Percentiles rank a stretch among this genome's conserved stretches.
Conservation (phyloP, 2,797 vertebrate species). For the Nyctibius grandis region DNA sequence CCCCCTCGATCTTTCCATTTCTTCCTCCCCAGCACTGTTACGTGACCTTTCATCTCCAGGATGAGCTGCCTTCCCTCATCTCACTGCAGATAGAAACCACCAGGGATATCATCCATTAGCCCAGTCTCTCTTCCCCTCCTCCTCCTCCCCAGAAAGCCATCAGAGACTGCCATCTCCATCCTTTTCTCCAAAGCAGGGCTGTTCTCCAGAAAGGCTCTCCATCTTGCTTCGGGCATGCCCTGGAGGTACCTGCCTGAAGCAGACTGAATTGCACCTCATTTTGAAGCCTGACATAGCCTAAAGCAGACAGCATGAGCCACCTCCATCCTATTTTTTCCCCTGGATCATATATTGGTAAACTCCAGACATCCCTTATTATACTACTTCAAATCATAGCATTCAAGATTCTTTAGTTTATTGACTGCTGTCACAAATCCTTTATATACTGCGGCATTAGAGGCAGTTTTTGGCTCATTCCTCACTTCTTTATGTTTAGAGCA, state of each 20-base stretch:
- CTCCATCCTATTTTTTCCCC: background rate
- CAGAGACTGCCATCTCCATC: background rate
- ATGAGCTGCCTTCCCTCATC: background rate
- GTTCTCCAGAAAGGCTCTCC: background rate
- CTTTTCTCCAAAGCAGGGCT: background rate
- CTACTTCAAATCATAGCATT: background rate
- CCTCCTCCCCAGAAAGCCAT: background rate
- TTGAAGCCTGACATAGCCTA: background rate
- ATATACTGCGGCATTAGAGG: background rate
- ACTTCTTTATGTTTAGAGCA: conserved; percentile 41
- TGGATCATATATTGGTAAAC: background rate
- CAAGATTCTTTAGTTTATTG: conserved; percentile 5
- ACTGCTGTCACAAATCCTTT: background rate
- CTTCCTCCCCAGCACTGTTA: background rate
- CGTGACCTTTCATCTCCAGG: background rate
- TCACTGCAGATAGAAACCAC: background rate
- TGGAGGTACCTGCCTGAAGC: background rate
- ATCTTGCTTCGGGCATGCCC: background rate
- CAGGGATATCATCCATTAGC: background rate
- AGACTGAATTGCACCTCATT: background rate
- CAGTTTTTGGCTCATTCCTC: conserved; percentile 11
- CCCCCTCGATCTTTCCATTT: background rate
- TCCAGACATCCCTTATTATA: background rate
- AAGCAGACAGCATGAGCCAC: background rate
- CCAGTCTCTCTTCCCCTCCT: background rate